Conservation (phyloP, 2,113 vertebrate genomes). For the Asarcornis scutulata region DNA sequence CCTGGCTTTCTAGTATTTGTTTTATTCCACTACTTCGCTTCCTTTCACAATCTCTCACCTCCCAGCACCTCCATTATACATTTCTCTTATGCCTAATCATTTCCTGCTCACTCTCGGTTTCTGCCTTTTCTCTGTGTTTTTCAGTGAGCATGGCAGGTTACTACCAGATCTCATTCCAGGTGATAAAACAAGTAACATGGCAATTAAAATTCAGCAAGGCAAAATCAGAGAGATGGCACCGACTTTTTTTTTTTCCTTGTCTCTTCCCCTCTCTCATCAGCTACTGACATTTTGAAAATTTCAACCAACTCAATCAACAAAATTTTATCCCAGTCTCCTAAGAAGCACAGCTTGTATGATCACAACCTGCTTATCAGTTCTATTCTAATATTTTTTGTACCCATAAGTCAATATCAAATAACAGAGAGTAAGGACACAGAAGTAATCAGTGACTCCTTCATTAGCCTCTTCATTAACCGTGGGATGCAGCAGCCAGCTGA, state of each 20-base stretch:
- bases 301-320: neutral
- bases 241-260: neutral
- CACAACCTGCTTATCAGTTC: neutral
- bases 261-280: neutral
- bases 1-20: neutral
- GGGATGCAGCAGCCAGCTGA: neutral
- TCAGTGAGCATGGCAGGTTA: neutral
- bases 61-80: neutral
- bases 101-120: neutral
- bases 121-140: neutral
- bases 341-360: neutral
- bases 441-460: neutral
- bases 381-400: neutral
- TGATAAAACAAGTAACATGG: neutral
- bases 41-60: neutral
- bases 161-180: neutral
- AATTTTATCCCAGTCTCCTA: neutral
- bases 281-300: slow-evolving; percentile 7
- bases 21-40: slow-evolving; percentile 33
- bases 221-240: neutral
- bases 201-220: slow-evolving; percentile 22
- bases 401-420: neutral
- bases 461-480: neutral
- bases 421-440: neutral
- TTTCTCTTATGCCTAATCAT: neutral